phyloP scores from a whole-genome alignment of 2,888 invertebrate species.

The Stictocephala bisonia region DNA sequence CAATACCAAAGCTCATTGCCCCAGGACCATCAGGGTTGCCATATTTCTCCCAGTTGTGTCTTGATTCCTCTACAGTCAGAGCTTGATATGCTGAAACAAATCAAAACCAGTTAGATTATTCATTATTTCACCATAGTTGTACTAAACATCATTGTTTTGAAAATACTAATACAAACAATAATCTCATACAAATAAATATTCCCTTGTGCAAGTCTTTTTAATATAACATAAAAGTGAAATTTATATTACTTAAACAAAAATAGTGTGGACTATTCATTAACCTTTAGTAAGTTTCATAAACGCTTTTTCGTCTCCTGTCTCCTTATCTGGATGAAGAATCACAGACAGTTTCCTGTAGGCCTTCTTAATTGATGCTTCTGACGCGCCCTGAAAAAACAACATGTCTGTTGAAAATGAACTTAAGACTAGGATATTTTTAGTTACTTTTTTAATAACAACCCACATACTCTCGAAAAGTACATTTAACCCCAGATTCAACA shows the following conservation, averaged over 20 bases:
- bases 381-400: slow-evolving; percentile 73
- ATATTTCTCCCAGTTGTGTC: slow-evolving; percentile 98
- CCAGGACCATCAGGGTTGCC: slow-evolving; percentile 99
- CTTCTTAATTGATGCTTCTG: slow-evolving; percentile 91
- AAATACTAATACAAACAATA: too few relatives aligned
- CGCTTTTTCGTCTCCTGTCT: slow-evolving; percentile 95
- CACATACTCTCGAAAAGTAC: too few relatives aligned
- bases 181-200: too few relatives aligned
- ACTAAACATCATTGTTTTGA: too few relatives aligned
- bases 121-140: background rate
- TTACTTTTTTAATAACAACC: background rate
- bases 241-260: too few relatives aligned
- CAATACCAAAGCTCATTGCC: slow-evolving; percentile 99
- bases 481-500: too few relatives aligned
- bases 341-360: slow-evolving; percentile 95
- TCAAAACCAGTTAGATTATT: slow-evolving; percentile 20
- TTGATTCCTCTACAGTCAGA: slow-evolving; percentile 96
- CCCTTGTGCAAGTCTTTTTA: too few relatives aligned
- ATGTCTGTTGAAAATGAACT: too few relatives aligned
- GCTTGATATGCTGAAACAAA: slow-evolving; percentile 73
- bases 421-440: too few relatives aligned
- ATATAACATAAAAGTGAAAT: too few relatives aligned
- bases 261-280: too few relatives aligned
- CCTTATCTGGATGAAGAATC: slow-evolving; percentile 97
- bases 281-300: slow-evolving; percentile 99